phyloP scores from a whole-genome alignment of 2,797 vertebrate species.

The Scarus forsteni region DNA sequence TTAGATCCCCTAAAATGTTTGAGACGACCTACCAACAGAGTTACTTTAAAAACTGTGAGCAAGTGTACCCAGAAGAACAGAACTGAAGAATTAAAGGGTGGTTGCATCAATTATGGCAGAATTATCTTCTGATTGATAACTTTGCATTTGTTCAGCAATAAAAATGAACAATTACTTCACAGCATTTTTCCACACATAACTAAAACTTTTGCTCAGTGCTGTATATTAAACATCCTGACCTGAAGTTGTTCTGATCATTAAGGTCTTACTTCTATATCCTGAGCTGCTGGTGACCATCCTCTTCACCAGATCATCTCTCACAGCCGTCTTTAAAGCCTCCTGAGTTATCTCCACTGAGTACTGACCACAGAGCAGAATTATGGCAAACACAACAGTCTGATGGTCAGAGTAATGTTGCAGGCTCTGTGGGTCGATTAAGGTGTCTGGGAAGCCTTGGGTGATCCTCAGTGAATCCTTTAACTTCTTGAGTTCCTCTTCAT shows the following conservation, averaged over 20 bases:
- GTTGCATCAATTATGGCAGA: too few species aligned
- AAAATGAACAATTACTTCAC: too few species aligned
- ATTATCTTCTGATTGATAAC: too few species aligned
- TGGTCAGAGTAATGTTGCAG: rapidly evolving
- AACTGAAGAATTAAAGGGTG: too few species aligned
- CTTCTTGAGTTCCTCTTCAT: rapidly evolving
- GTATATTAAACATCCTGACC: neutral
- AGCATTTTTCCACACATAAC: too few species aligned
- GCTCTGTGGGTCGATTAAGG: too few species aligned
- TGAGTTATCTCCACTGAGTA: neutral
- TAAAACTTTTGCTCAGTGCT: too few species aligned
- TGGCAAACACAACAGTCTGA: neutral
- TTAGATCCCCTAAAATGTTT: too few species aligned
- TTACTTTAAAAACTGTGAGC: too few species aligned
- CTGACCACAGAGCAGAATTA: neutral
- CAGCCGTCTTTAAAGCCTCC: neutral
- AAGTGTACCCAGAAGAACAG: too few species aligned
- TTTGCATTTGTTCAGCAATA: neutral
- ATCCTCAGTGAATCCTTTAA: neutral
- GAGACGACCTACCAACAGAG: too few species aligned
- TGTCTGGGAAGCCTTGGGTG: too few species aligned
- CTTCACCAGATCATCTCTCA: conserved; percentile 8
- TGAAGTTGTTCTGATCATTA: neutral
- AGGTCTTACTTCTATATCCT: neutral
- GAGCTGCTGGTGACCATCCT: neutral